Base-by-base conservation (phyloP, 1,140 invertebrate species). In the Drosophila oshimai region DNA sequence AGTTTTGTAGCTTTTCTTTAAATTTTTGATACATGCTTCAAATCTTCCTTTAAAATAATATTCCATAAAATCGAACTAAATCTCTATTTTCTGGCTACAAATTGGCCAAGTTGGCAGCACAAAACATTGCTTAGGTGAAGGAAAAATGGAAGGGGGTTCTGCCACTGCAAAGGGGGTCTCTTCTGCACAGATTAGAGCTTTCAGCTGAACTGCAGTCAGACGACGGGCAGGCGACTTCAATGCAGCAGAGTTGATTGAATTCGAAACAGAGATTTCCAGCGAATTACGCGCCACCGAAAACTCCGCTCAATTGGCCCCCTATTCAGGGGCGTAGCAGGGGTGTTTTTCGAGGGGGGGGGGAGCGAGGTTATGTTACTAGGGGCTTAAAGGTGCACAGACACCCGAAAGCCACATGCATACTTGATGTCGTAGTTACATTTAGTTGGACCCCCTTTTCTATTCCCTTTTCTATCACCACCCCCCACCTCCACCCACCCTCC, bases 241-340 rank as follows among this genome's bases (percentile, higher is more conserved):
- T 84, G 80, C 80, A 71, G 74, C 61, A 71, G 46, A 84, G 74
- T 79, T 84, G 77, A 84, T 84, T 84, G 80, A 86, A 84, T 86
- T 86, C 62, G 80, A 84, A 65, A 62, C 80, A 74, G 80, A 86
- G 80, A 84, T 84, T 84, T 86, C 74, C 75, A 62, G 74, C 71
- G 77, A 84, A 84, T 86, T 84, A 86, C 80, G 76, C 64, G 80
- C 81, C 61, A 64, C 58, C 69, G 71, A 73, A 64, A 79, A 62
- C 39, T 61, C 37, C 37, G 28, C 53, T 45, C 37, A 33, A 58
- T 61, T 61, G 58, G 53, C 53, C 22, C 33, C 45, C 39, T 33
- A n/a, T n/a, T 34, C 3, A 20, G 20, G 20, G 6, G 26, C 9
- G 20, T 13, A 13, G 31, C 7, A n/a, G 6, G 41, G 2, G 37